phyloP scores from a whole-genome alignment of 2,797 vertebrate genomes.

The Crypturellus tataupa region DNA sequence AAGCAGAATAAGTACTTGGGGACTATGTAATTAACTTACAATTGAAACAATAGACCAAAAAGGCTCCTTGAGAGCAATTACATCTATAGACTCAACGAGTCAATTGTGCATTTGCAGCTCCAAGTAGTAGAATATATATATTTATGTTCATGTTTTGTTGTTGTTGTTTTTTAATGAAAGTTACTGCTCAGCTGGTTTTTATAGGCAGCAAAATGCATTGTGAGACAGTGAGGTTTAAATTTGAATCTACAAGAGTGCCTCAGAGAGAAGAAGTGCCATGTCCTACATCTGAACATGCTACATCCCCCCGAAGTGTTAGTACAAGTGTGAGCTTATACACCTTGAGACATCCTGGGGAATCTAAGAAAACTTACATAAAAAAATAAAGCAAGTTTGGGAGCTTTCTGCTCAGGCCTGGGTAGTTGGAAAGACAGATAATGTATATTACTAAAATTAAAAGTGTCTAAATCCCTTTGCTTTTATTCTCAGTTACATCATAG shows the following conservation, averaged over 20 bases:
- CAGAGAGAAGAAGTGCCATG: neutral
- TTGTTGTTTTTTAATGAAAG: slow-evolving; percentile 64
- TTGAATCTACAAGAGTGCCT: neutral
- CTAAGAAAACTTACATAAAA: neutral
- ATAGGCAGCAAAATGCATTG: slow-evolving; percentile 41
- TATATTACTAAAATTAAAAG: neutral
- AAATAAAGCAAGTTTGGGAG: neutral
- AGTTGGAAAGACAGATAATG: neutral
- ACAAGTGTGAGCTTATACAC: neutral
- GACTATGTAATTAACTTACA: slow-evolving; percentile 73
- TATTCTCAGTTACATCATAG: neutral
- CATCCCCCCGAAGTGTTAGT: neutral
- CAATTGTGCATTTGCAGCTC: slow-evolving; percentile 58
- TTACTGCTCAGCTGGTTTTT: slow-evolving; percentile 51
- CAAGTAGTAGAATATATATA: slow-evolving; percentile 69
- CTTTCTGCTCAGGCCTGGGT: neutral
- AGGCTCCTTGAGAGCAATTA: slow-evolving; percentile 73
- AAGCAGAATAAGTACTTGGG: slow-evolving; percentile 62
- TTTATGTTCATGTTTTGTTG: neutral
- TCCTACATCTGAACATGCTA: neutral
- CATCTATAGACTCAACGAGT: slow-evolving; percentile 60
- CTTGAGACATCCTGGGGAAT: neutral
- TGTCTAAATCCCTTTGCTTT: slow-evolving; percentile 10
- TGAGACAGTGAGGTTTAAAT: slow-evolving; percentile 13
- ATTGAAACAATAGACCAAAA: slow-evolving; percentile 75